Conservation (phyloP, 1,140 invertebrate species). For the Saccostrea cuccullata region DNA sequence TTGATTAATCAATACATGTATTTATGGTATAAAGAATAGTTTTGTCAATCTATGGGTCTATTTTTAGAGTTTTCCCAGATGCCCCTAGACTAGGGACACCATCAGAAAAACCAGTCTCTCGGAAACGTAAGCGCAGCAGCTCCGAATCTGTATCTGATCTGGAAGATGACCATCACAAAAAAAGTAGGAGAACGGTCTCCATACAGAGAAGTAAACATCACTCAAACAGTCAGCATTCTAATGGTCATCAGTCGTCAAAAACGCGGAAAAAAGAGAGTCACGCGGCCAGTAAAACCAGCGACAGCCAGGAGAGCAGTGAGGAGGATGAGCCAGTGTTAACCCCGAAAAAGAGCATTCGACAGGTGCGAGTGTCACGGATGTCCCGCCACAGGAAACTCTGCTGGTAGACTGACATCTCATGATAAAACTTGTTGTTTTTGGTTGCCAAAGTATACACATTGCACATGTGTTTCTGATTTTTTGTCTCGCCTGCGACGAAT, state of each 20-base stretch:
- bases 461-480: neutral
- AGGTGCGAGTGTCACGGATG: slow-evolving; percentile 17
- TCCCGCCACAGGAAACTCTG: slow-evolving; percentile 13
- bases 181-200: slow-evolving; percentile 14
- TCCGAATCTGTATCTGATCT: slow-evolving; percentile 37
- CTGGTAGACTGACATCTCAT: neutral
- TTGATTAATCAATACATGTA: too few species aligned
- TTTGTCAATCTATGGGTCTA: neutral
- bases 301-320: slow-evolving; percentile 15
- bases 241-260: slow-evolving; percentile 4
- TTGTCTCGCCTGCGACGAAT: too few species aligned
- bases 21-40: too few species aligned
- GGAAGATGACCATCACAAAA: slow-evolving; percentile 39
- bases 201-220: neutral
- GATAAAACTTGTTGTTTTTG: neutral
- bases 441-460: slow-evolving; percentile 22
- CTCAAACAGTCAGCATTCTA: slow-evolving; percentile 3
- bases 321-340: neutral
- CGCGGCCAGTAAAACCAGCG: neutral
- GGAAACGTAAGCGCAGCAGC: slow-evolving; percentile 56
- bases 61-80: slow-evolving; percentile 69
- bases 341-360: slow-evolving; percentile 12
- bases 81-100: slow-evolving; percentile 66
- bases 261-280: neutral
- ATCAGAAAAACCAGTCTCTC: slow-evolving; percentile 31